phyloP scores from a whole-genome alignment of 2,888 invertebrate genomes.

The Copidosoma aretas region DNA sequence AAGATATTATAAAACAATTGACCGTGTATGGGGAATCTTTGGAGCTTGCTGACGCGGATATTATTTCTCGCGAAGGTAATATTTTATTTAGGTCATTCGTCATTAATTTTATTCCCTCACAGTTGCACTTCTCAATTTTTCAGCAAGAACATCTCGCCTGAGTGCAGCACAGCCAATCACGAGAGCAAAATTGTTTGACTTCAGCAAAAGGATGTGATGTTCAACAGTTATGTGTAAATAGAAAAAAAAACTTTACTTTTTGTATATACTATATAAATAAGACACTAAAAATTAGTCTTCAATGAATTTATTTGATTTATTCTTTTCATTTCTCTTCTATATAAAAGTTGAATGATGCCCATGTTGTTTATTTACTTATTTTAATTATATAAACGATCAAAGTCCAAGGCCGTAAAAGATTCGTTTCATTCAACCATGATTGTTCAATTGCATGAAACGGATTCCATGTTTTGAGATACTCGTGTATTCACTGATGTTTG shows the following conservation, averaged over 20 bases:
- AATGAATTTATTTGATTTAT: slow-evolving; percentile 59
- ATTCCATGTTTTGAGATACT: slow-evolving; percentile 36
- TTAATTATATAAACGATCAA: slow-evolving; percentile 60
- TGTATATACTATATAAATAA: neutral
- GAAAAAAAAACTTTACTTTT: neutral
- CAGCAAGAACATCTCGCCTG: too few species aligned
- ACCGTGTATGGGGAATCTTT: too few species aligned
- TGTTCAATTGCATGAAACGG: slow-evolving; percentile 37
- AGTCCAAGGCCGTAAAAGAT: slow-evolving; percentile 60
- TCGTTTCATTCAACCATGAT: slow-evolving; percentile 42
- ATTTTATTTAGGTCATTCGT: too few species aligned
- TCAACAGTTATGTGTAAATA: too few species aligned
- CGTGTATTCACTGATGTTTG: slow-evolving; percentile 15
- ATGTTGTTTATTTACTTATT: slow-evolving; percentile 51
- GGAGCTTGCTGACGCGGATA: too few species aligned
- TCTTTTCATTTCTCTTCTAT: slow-evolving; percentile 60
- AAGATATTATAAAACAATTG: too few species aligned
- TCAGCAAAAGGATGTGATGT: too few species aligned
- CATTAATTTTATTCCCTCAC: too few species aligned
- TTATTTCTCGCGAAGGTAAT: too few species aligned
- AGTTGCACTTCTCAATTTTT: too few species aligned
- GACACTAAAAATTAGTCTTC: slow-evolving; percentile 41
- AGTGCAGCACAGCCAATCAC: too few species aligned
- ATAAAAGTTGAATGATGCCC: slow-evolving; percentile 63
- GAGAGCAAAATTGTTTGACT: too few species aligned